These are phyloP conservation scores for Drosophila athabasca DNA, from an alignment of 1,140 invertebrate species.

Conservation along the genomic window DNA sequence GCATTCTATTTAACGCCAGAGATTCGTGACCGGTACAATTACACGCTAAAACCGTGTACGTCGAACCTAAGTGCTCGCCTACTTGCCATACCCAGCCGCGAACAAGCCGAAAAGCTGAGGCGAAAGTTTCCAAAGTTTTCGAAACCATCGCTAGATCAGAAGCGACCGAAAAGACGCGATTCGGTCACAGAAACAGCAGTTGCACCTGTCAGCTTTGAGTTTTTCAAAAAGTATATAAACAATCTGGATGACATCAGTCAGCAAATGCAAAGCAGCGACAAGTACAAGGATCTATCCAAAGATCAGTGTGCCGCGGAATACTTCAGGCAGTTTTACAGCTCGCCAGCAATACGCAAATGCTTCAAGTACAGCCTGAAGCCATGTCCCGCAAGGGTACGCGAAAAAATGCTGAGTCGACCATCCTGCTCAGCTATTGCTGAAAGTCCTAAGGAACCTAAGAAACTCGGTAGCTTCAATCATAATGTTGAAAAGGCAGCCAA, in stretches of 20 bases:
- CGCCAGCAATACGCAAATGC: constrained; percentile 20
- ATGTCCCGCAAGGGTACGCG: constrained; percentile 24
- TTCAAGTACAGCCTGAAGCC: constrained; percentile 26
- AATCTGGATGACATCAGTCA: constrained; percentile 31
- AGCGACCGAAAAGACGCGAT: no score
- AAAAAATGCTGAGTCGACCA: neutral
- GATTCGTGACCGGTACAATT: constrained; percentile 40
- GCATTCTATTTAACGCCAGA: constrained; percentile 48
- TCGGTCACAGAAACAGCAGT: neutral
- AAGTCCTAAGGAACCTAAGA: no score
- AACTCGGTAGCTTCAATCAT: no score
- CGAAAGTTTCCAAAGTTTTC: neutral
- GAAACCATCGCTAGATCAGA: no score
- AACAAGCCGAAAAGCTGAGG: neutral
- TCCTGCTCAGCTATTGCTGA: no score
- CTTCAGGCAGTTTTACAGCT: constrained; percentile 29
- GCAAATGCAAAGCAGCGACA: constrained; percentile 17
- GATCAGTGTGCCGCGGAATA: constrained; percentile 16
- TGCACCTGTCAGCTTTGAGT: constrained; percentile 11
- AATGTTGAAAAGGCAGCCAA: no score
- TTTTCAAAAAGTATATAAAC: constrained; percentile 23
- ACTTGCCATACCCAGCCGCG: constrained; percentile 16
- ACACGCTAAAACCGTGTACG: constrained; percentile 11
- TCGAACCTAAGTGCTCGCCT: constrained; percentile 3
- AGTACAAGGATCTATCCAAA: constrained; percentile 12